Percentiles rank a stretch among this genome's conserved stretches.
Evolutionary conservation across 2,888 invertebrate species (phyloP).

Genomic region (Drosophila borealis): DNA sequence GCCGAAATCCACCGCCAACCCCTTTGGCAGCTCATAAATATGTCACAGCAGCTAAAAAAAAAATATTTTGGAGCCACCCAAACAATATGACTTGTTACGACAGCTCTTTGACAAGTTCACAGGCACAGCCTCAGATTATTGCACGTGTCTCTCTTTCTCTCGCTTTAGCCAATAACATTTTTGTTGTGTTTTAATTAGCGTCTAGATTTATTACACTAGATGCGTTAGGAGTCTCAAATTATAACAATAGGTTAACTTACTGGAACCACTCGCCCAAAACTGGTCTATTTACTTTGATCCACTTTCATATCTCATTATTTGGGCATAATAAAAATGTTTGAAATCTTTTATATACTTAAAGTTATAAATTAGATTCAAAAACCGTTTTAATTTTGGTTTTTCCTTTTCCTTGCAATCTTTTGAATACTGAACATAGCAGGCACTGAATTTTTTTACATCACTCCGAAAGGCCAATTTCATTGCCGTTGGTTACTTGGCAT

Average conservation of each 20-base stretch:
- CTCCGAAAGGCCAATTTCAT: background rate
- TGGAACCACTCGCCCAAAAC: too few species aligned
- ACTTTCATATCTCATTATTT: too few species aligned
- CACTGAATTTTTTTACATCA: too few species aligned
- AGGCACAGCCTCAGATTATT: slow-evolving; percentile 38
- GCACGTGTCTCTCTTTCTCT: slow-evolving; percentile 44
- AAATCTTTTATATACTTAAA: too few species aligned
- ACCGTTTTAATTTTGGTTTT: too few species aligned
- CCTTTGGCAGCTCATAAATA: slow-evolving; percentile 78
- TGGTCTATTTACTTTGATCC: too few species aligned
- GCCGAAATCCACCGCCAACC: slow-evolving; percentile 44
- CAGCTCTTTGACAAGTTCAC: slow-evolving; percentile 59
- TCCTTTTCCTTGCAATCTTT: too few species aligned
- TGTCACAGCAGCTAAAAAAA: slow-evolving; percentile 74
- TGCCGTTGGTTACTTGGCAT: slow-evolving; percentile 32
- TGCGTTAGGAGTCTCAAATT: too few species aligned
- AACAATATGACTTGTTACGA: slow-evolving; percentile 68
- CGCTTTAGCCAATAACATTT: background rate
- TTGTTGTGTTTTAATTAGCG: slow-evolving; percentile 1
- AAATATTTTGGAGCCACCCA: slow-evolving; percentile 12
- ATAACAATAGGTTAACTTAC: too few species aligned
- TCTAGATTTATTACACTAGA: slow-evolving; percentile 4
- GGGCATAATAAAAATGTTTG: too few species aligned
- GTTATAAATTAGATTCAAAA: too few species aligned
- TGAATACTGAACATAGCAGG: too few species aligned